Evolutionary conservation across 1,140 invertebrate genomes (phyloP).

Genomic region (Drosophila lacteicornis): DNA sequence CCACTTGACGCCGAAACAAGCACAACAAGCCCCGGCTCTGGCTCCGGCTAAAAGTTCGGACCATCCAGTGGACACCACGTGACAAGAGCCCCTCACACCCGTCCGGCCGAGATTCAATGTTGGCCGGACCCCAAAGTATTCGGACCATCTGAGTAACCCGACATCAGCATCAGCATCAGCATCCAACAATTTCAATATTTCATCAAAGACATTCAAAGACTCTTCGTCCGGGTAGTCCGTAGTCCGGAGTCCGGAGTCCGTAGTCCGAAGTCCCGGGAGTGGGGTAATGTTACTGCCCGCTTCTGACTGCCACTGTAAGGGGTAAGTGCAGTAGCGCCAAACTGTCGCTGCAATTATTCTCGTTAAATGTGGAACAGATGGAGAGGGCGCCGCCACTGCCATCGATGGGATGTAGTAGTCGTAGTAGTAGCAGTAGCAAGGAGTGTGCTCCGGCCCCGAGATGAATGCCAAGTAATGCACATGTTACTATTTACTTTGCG

Average conservation of each 20-base stretch:
- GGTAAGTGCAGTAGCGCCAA: conserved; percentile 79
- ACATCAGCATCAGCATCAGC: conserved; percentile 49
- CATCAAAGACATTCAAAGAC: conserved; percentile 80
- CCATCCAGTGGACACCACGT: conserved; percentile 48
- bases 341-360: conserved; percentile 81
- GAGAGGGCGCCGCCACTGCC: conserved; percentile 2
- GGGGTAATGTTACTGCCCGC: conserved; percentile 32
- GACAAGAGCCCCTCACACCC: conserved; percentile 31
- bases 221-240: background rate
- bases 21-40: conserved; percentile 8
- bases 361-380: conserved; percentile 74
- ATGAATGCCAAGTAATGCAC: conserved; percentile 82
- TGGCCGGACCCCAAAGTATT: conserved; percentile 57
- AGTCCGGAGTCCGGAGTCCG: no score
- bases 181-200: conserved; percentile 80
- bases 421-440: background rate
- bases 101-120: conserved; percentile 47
- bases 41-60: conserved; percentile 11
- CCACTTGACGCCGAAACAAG: conserved; percentile 72
- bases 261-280: background rate
- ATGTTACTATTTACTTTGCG: conserved; percentile 82
- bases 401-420: background rate
- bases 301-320: conserved; percentile 18
- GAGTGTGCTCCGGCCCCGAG: conserved; percentile 24
- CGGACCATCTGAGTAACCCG: conserved; percentile 39